Evolutionary conservation across 2,888 invertebrate species (phyloP).

Genomic region (Thecocarcelia acutangulata): DNA sequence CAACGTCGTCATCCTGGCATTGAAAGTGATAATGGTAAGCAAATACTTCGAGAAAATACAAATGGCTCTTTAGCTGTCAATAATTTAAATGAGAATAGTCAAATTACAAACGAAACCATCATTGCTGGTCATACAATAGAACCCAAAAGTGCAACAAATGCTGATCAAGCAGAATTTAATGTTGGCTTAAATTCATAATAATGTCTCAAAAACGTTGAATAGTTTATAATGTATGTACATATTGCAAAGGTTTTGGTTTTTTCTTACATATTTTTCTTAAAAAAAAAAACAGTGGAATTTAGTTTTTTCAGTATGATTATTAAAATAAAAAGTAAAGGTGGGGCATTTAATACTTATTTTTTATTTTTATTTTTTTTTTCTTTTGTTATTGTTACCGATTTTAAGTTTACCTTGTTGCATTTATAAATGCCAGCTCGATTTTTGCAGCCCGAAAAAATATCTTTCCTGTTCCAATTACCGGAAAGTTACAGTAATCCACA

Average conservation of each 20-base stretch:
- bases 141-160: slow-evolving; percentile 22
- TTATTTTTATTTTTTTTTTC: slow-evolving; percentile 1
- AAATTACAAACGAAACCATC: slow-evolving; percentile 9
- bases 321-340: too few relatives aligned
- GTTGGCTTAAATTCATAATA: slow-evolving; percentile 74
- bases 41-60: slow-evolving; percentile 37
- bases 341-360: neutral
- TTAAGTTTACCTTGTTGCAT: too few relatives aligned
- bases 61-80: slow-evolving; percentile 26
- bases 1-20: slow-evolving; percentile 73
- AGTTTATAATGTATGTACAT: too few relatives aligned
- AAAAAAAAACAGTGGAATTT: neutral
- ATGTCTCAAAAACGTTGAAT: neutral
- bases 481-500: too few relatives aligned
- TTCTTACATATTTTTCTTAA: neutral
- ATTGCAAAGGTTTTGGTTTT: too few relatives aligned
- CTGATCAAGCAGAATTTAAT: slow-evolving; percentile 70
- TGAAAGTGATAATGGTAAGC: slow-evolving; percentile 68
- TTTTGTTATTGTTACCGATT: neutral
- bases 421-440: too few relatives aligned
- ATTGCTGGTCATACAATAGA: slow-evolving; percentile 52
- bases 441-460: too few relatives aligned
- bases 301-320: too few relatives aligned
- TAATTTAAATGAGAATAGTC: slow-evolving; percentile 74
- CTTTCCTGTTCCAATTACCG: too few relatives aligned